Evolutionary conservation across 2,888 invertebrate genomes (phyloP).

Genomic region (Coleophora deauratella): DNA sequence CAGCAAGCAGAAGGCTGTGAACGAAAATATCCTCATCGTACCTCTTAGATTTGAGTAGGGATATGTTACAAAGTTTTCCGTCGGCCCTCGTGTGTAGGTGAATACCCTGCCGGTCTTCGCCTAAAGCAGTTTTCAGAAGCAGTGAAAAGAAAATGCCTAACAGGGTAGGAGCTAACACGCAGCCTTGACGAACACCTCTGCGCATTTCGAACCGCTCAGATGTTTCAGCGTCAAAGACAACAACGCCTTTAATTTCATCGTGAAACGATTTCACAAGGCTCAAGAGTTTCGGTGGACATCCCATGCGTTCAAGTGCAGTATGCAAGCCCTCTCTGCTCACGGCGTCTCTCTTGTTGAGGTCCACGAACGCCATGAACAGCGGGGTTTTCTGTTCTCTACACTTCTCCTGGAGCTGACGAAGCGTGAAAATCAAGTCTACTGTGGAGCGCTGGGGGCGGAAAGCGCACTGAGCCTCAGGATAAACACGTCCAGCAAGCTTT

Average conservation of each 20-base stretch:
- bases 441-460: too few relatives aligned
- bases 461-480: too few relatives aligned
- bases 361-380: conserved; percentile 4
- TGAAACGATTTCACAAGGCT: neutral
- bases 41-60: neutral
- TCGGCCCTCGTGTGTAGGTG: conserved; percentile 3
- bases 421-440: too few relatives aligned
- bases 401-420: too few relatives aligned
- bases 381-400: too few relatives aligned
- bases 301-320: neutral
- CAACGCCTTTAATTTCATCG: neutral
- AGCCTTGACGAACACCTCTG: conserved; percentile 1
- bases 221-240: neutral
- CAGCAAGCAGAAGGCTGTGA: conserved; percentile 1
- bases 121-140: neutral
- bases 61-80: conserved; percentile 2
- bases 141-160: neutral
- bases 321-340: conserved; percentile 1
- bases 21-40: neutral
- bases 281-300: neutral
- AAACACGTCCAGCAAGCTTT: too few relatives aligned
- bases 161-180: neutral
- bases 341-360: conserved; percentile 2
- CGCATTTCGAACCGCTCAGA: neutral
- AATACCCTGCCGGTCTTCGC: neutral